Evolutionary conservation across 2,888 invertebrate genomes (phyloP).

Genomic region (Callyntrura sp.): DNA sequence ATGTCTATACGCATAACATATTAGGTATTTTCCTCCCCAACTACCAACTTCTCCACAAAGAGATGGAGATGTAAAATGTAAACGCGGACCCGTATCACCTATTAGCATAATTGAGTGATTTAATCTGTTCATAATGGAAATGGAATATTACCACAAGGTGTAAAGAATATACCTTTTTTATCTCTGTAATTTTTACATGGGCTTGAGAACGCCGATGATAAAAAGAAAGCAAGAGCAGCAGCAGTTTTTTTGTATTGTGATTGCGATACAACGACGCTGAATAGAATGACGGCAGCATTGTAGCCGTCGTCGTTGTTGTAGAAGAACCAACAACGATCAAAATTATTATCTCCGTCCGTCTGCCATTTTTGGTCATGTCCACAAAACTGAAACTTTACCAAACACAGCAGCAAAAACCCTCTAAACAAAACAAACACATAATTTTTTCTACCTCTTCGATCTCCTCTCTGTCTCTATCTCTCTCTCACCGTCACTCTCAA

Average conservation of each 20-base stretch:
- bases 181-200: not conserved
- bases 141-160: too few species aligned
- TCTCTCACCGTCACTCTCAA: not conserved
- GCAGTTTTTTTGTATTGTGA: not conserved
- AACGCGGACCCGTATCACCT: too few species aligned
- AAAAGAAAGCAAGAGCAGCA: not conserved
- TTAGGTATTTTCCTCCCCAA: conserved; percentile 9
- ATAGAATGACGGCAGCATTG: not conserved
- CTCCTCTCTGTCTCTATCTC: not conserved
- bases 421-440: not conserved
- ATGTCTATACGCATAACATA: not conserved
- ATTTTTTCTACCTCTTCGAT: conserved; percentile 6
- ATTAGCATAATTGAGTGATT: conserved; percentile 41
- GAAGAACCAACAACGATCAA: not conserved
- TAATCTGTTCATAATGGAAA: conserved; percentile 8
- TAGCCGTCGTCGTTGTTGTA: not conserved
- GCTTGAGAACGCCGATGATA: not conserved
- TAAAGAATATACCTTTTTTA: not conserved
- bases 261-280: not conserved
- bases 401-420: not conserved
- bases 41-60: not conserved
- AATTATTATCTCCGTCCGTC: not conserved
- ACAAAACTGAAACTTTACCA: conserved; percentile 15
- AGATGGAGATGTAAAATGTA: not conserved
- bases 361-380: conserved; percentile 65